Percentiles rank a stretch among this genome's conserved stretches.
phyloP scores from a whole-genome alignment of 92 coral and sea anemone species.

The Desmophyllum pertusum region DNA sequence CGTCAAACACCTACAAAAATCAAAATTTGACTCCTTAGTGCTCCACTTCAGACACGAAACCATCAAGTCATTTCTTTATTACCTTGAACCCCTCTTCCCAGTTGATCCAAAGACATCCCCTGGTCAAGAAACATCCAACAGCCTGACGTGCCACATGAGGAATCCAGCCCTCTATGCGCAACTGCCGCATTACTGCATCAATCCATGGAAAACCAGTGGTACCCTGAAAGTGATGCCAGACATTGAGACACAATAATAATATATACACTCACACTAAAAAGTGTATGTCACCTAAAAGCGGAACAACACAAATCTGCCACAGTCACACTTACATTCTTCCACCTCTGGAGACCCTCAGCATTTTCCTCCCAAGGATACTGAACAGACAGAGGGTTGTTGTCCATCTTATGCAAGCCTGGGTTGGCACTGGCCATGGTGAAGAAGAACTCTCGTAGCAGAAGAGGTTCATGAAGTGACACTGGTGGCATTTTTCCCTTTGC shows the following conservation, averaged over 20 bases:
- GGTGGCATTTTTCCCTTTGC: slow-evolving; percentile 47
- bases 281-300: neutral
- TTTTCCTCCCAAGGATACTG: slow-evolving; percentile 73
- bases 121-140: slow-evolving; percentile 76
- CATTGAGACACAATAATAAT: neutral
- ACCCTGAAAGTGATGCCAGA: slow-evolving; percentile 43
- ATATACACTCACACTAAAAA: neutral
- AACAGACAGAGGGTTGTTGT: slow-evolving; percentile 56
- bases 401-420: slow-evolving; percentile 57
- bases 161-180: slow-evolving; percentile 83
- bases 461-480: slow-evolving; percentile 41
- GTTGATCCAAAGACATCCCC: slow-evolving; percentile 83
- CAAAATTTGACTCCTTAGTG: neutral
- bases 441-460: slow-evolving; percentile 69
- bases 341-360: slow-evolving; percentile 36
- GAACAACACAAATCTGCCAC: neutral
- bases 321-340: slow-evolving; percentile 53
- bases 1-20: slow-evolving; percentile 65
- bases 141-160: slow-evolving; percentile 71
- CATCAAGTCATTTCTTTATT: neutral
- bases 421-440: slow-evolving; percentile 55
- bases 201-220: slow-evolving; percentile 91
- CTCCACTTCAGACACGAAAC: neutral
- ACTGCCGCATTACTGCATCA: slow-evolving; percentile 87
- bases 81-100: slow-evolving; percentile 93